Evolutionary conservation across 2,888 invertebrate species (phyloP).

Genomic region (Elegia similella): DNA sequence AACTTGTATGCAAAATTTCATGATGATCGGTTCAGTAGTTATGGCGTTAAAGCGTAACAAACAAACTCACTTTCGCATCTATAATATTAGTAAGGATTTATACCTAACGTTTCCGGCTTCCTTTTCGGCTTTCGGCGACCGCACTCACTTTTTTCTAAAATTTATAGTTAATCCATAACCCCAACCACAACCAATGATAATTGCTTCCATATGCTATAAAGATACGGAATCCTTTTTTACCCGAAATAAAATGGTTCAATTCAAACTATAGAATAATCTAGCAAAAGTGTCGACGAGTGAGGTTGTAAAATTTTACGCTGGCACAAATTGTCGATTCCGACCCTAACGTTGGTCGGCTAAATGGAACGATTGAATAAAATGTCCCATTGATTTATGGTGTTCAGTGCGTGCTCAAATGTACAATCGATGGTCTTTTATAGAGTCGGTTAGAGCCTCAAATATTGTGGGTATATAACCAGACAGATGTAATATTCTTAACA

Average conservation of each 20-base stretch:
- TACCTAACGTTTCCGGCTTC: too few species aligned
- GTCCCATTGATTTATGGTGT: conserved; percentile 27
- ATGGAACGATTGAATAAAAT: conserved; percentile 41
- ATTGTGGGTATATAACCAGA: too few species aligned
- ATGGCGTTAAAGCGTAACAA: too few species aligned
- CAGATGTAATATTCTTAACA: too few species aligned
- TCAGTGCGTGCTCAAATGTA: not conserved
- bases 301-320: conserved; percentile 45
- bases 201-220: not conserved
- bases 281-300: conserved; percentile 36
- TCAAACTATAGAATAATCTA: conserved; percentile 34
- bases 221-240: conserved; percentile 26
- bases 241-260: conserved; percentile 29
- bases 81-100: too few species aligned
- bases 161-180: too few species aligned
- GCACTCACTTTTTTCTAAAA: too few species aligned
- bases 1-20: too few species aligned
- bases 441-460: not conserved
- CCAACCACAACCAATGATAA: too few species aligned
- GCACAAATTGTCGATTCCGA: conserved; percentile 44
- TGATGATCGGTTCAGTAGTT: too few species aligned
- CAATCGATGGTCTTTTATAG: conserved; percentile 3
- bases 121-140: too few species aligned
- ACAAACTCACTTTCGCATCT: too few species aligned
- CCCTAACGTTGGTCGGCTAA: conserved; percentile 32